phyloP scores from a whole-genome alignment of 2,888 invertebrate genomes.

The Pocota personata region DNA sequence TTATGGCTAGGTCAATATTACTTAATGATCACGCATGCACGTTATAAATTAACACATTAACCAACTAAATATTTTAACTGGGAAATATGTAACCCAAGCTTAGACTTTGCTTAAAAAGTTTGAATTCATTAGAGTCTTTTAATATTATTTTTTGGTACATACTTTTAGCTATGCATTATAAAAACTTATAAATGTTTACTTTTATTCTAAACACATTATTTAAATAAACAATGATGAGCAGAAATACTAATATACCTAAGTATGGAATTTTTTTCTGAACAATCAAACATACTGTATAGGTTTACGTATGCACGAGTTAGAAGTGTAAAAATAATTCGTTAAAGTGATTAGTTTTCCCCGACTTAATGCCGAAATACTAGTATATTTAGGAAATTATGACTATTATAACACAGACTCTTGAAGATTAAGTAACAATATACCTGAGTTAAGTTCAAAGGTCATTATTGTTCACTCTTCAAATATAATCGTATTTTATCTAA shows the following conservation, averaged over 20 bases:
- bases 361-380: no score
- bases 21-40: background rate
- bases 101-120: conserved; percentile 13
- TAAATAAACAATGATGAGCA: no score
- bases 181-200: background rate
- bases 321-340: no score
- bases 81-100: background rate
- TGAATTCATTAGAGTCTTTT: background rate
- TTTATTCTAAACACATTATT: background rate
- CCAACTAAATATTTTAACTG: background rate
- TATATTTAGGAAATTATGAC: background rate
- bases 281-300: no score
- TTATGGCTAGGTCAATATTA: background rate
- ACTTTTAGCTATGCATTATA: background rate
- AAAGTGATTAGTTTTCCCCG: no score
- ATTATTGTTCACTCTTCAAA: background rate
- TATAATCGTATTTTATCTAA: background rate
- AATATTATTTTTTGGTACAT: background rate
- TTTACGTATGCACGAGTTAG: no score
- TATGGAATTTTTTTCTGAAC: no score
- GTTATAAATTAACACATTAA: background rate
- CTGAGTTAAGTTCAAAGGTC: background rate
- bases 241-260: no score
- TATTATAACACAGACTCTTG: background rate
- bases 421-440: background rate